Base-by-base conservation (phyloP, 30 jellyfish, hydroid and myxozoan genomes). In the Aurelia aurita complex sp. Pacific region DNA sequence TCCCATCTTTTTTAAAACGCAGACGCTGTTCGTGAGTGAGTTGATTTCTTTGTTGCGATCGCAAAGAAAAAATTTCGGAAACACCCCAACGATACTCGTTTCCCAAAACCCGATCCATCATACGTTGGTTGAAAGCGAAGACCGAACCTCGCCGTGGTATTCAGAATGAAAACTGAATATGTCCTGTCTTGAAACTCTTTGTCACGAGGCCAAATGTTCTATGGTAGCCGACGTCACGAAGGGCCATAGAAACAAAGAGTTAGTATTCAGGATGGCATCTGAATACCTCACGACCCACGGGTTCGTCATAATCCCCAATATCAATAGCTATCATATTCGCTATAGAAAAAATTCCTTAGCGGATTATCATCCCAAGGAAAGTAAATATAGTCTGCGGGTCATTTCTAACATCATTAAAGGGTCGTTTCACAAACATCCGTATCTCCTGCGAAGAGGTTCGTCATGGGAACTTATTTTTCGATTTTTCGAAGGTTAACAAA, bases 31-130 rank as follows among this genome's bases (percentile, higher is more conserved):
- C 29, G 29, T 23, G 29, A 23, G 29, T 23, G 29, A 23, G 29
- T 23, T 23, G 29, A 23, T 23, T 23, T 23, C 29, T 23, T 23
- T 23, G 29, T 23, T 23, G 29, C 29, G 29, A 23, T 23, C 29
- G 29, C 29, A 23, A 23, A 23, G 29, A 23, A 23, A 23, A 23
- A 23, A 23, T 23, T 23, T 23, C 29, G 29, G 29, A 23, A 23
- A 23, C 29, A 23, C 29, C 29, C 29, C 29, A 23, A 23, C 69
- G 57, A 43, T 79, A 65, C 70, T 79, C 85, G 0, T 18, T 64
- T 7, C 85, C 85, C 73, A 79, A 46, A 12, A 79, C 46, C 10
- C 89, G 89, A 64, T 79, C 85, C 89, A 79, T 79, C 73, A 67
- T 67, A 17, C 19, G 33, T 17, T 13, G 12, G 19, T 33, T 10